phyloP scores from a whole-genome alignment of 2,797 vertebrate species.

The Carcharodon carcharias region DNA sequence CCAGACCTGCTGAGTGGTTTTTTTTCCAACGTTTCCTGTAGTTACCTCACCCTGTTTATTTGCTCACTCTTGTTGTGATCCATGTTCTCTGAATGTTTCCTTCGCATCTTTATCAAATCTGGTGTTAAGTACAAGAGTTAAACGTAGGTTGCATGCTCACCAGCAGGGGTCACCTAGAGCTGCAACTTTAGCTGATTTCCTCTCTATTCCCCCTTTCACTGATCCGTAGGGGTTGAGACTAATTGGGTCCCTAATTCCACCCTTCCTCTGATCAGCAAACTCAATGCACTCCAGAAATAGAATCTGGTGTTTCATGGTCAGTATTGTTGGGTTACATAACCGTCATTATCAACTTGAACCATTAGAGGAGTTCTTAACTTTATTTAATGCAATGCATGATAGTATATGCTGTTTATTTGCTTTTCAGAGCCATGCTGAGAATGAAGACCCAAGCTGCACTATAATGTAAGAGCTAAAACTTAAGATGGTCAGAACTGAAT shows the following conservation, averaged over 20 bases:
- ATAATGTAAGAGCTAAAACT: slow-evolving; percentile 56
- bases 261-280: neutral
- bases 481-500: neutral
- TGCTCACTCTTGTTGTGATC: neutral
- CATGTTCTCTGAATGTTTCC: neutral
- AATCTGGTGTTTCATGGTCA: neutral
- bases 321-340: neutral
- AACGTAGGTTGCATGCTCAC: neutral
- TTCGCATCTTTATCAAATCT: neutral
- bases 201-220: neutral
- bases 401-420: neutral
- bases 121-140: neutral
- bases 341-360: neutral
- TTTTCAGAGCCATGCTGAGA: slow-evolving; percentile 49
- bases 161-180: neutral
- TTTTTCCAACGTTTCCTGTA: too few relatives aligned
- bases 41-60: neutral
- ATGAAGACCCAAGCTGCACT: slow-evolving; percentile 59
- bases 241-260: neutral
- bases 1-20: too few relatives aligned
- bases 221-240: neutral
- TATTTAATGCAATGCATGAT: neutral
- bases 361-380: neutral
- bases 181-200: neutral
- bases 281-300: neutral